A percentile compares a stretch with the other conserved stretches of the same genome.
Evolutionary conservation across 2,888 invertebrate genomes (phyloP).

Genomic region (Thyatira batis): DNA sequence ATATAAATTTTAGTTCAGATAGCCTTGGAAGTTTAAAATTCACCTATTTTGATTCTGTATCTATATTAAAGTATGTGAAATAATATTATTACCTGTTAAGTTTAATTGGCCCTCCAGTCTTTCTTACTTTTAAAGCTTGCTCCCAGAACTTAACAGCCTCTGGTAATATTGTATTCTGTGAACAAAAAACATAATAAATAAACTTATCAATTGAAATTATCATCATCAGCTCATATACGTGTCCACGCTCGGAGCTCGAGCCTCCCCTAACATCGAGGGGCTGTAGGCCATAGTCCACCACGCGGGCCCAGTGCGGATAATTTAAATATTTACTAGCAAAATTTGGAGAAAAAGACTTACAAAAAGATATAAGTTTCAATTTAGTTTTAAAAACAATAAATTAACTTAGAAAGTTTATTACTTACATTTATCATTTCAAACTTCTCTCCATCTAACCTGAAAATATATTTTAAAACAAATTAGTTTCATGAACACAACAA

Average conservation of each 20-base stretch:
- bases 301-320: neutral
- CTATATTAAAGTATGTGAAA: too few species aligned
- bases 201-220: neutral
- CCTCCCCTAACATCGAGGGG: too few species aligned
- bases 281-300: too few species aligned
- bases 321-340: too few species aligned
- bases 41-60: too few species aligned
- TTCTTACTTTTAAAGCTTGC: constrained; percentile 93
- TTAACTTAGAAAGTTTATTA: constrained; percentile 49
- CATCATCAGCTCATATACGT: too few species aligned
- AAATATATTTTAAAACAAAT: constrained; percentile 32
- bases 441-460: constrained; percentile 90
- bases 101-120: constrained; percentile 92
- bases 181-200: constrained; percentile 27
- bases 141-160: constrained; percentile 97
- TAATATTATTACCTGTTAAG: constrained; percentile 88
- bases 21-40: too few species aligned
- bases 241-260: too few species aligned
- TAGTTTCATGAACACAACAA: neutral
- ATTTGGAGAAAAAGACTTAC: too few species aligned
- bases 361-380: too few species aligned
- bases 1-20: too few species aligned
- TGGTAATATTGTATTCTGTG: constrained; percentile 93
- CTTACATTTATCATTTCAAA: constrained; percentile 95
- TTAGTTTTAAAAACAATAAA: neutral